Evolutionary conservation across 2,888 invertebrate genomes (phyloP), one percentile per base, ranked within the genome.

Genomic region (Helleia helle): DNA sequence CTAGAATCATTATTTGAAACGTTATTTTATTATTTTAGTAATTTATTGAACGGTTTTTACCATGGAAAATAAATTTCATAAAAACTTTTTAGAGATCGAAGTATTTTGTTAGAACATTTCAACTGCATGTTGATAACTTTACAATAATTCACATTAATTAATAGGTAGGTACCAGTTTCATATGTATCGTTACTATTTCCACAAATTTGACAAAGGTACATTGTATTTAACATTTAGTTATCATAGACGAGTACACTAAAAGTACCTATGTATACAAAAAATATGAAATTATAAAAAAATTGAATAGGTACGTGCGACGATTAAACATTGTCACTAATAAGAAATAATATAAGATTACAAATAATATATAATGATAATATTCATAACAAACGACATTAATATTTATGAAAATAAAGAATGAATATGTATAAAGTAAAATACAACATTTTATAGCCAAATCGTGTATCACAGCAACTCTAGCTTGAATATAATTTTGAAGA

Each of bases 401-500:
- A n/a, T n/a, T n/a, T 22, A 22, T 22, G 15, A 15, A 6, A 8
- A 22, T 22, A 22, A 2, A 3, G 2, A 22, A 7, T 22, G 22
- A 7, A 22, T n/a, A n/a, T n/a, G n/a, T n/a, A 22, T 22, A 7
- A 5, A 2, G 7, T 2, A 22, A 22, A 22, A 3, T 18, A 22
- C 22, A 22, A 74, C 67, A 70, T 55, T 67, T 72, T 73, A 69
- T 73, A 74, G 83, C 74, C 81, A 77, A 56, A 71, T 71, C 71
- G 68, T 77, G 79, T 83, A 81, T 84, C 81, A 81, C 83, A 84
- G 81, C 73, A 80, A 81, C 80, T 83, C 81, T 84, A 84, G 83
- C 81, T 66, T 83, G 81, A 75, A 72, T 71, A 71, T 76, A 72
- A 70, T 74, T 72, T 73, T 75, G 68, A 73, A 76, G 73, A 75